These are phyloP conservation scores for Esox niger DNA, from an alignment of 2,113 vertebrate species.

Conservation along the genomic window DNA sequence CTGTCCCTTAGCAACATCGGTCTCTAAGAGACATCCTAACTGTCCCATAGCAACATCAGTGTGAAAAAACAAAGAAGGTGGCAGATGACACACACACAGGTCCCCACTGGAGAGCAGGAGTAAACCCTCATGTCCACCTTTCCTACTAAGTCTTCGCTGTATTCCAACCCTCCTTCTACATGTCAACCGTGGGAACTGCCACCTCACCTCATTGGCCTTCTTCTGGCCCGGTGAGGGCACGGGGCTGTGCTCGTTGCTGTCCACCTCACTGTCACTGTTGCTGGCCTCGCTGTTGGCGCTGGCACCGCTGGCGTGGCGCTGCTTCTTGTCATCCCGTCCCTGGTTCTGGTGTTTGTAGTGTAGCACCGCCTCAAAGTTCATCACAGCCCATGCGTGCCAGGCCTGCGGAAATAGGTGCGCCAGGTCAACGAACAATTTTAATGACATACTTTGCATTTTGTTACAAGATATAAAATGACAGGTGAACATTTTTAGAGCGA, in stretches of 20 bases:
- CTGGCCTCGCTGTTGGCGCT: conserved; percentile 90
- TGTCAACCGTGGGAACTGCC: too few relatives aligned
- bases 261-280: conserved; percentile 92
- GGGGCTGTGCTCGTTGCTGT: conserved; percentile 90
- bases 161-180: too few relatives aligned
- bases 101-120: too few relatives aligned
- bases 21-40: too few relatives aligned
- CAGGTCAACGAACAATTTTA: neutral
- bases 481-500: conserved; percentile 18
- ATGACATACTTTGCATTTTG: neutral
- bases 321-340: conserved; percentile 89
- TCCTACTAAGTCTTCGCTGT: too few relatives aligned
- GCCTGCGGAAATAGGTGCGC: conserved; percentile 71
- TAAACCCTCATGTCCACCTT: too few relatives aligned
- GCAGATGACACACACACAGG: too few relatives aligned
- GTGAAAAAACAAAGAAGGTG: too few relatives aligned
- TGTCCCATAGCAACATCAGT: too few relatives aligned
- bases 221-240: conserved; percentile 91
- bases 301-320: conserved; percentile 84
- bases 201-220: conserved; percentile 86
- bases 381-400: conserved; percentile 99
- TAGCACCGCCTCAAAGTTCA: conserved; percentile 98
- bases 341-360: conserved; percentile 98
- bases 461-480: too few relatives aligned
- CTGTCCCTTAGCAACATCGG: too few relatives aligned